Base-by-base conservation (phyloP, 2,888 invertebrate species). In the Bimastos eiseni region DNA sequence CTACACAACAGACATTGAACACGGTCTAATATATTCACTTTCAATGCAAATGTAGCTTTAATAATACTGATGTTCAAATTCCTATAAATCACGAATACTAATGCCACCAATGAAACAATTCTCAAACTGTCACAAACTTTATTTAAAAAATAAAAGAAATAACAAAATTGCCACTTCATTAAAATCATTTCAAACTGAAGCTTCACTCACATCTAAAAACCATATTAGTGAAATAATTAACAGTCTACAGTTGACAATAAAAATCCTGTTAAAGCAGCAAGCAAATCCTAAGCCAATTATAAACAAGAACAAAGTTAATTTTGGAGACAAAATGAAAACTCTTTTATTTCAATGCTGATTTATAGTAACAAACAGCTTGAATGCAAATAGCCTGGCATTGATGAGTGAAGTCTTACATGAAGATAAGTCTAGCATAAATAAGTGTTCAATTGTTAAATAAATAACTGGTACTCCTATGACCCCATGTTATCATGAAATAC, bases 271-370 rank as follows among this genome's bases (percentile, higher is more conserved):
- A 0, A 70, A 70, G n/a, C 70, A n/a, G 30, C 70, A 30, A 70
- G 70, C 70, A 70, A 70, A 6, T 70, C 17, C 55, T 55, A 30
- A 55, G n/a, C 70, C 6, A 70, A 70, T 30, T 70, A 55, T 30
- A 70, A n/a, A n/a, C 70, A 70, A 70, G 70, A 70, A n/a, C n/a
- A 70, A 70, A 70, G 70, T n/a, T 70, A 30, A 70, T n/a, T 70
- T n/a, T n/a, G 2, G n/a, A 70, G n/a, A 70, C 6, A 70, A 70
- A 70, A 21, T 49, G 15, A 49, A 70, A 70, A 30, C 70, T 70
- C n/a, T n/a, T n/a, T n/a, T n/a, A n/a, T 70, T 70, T 30, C 30
- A 70, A 70, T n/a, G 1, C 70, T 70, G 70, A 70, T 70, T 70
- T 70, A n/a, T 70, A 8, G 70, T 70, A n/a, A n/a, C 70, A 70